A percentile compares a stretch with the other conserved stretches of the same genome.
Conservation (phyloP, 1,140 invertebrate genomes). For the Neodiprion lecontei region DNA sequence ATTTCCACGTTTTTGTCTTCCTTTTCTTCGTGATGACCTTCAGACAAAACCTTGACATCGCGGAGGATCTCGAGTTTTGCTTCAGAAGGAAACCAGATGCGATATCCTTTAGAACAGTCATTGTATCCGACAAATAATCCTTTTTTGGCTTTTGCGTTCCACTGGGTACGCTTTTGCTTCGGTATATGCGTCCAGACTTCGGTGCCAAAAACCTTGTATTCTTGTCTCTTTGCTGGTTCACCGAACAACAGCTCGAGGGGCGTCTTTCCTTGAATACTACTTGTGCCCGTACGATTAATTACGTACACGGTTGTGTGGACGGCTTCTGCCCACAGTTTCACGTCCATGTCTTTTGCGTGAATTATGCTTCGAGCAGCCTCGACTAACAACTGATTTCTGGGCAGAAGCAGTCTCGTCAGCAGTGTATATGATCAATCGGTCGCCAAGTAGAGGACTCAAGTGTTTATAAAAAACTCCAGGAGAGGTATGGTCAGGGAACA, state of each 20-base stretch:
- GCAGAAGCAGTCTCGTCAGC: slow-evolving; percentile 34
- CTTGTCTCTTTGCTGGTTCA: background rate
- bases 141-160: background rate
- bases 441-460: slow-evolving; percentile 25
- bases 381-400: slow-evolving; percentile 35
- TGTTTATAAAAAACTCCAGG: slow-evolving; percentile 33
- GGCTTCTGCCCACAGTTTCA: slow-evolving; percentile 32
- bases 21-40: too few relatives aligned
- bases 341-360: slow-evolving; percentile 25
- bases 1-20: too few relatives aligned
- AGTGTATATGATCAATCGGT: slow-evolving; percentile 35
- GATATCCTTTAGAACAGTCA: slow-evolving; percentile 34
- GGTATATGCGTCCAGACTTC: slow-evolving; percentile 18
- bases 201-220: slow-evolving; percentile 15
- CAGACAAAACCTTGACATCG: slow-evolving; percentile 25
- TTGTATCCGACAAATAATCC: slow-evolving; percentile 35
- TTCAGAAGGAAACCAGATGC: slow-evolving; percentile 30
- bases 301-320: slow-evolving; percentile 25
- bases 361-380: slow-evolving; percentile 39
- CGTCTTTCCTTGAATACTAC: slow-evolving; percentile 12
- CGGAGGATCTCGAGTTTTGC: slow-evolving; percentile 30
- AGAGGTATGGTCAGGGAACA: slow-evolving; percentile 41
- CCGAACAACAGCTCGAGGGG: slow-evolving; percentile 20
- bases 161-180: slow-evolving; percentile 9
- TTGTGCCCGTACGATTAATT: background rate